Evolutionary conservation across 1,140 invertebrate genomes (phyloP).

Genomic region (Drosophila takahashii): DNA sequence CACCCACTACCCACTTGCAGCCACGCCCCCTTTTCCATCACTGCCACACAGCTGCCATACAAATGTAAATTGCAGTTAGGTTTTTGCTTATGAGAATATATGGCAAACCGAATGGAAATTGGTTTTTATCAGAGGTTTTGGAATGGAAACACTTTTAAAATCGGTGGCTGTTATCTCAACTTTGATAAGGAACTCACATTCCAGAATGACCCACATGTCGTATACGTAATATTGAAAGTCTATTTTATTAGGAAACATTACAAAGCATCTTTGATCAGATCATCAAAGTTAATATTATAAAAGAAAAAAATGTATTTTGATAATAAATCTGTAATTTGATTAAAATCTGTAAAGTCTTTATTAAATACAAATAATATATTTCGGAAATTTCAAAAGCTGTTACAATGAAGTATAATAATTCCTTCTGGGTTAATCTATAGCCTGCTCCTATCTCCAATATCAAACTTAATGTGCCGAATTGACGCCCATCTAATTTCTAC

Average conservation of each 20-base stretch:
- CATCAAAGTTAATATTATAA: too few relatives aligned
- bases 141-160: constrained; percentile 8
- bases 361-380: too few relatives aligned
- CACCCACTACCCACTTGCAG: not conserved
- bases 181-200: not conserved
- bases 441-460: not conserved
- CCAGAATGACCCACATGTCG: constrained; percentile 8
- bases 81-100: constrained; percentile 45
- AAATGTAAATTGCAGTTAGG: constrained; percentile 51
- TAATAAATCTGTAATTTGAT: too few relatives aligned
- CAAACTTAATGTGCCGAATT: not conserved
- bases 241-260: too few relatives aligned
- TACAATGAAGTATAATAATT: too few relatives aligned
- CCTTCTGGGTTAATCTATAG: not conserved
- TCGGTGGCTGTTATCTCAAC: constrained; percentile 5
- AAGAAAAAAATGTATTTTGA: too few relatives aligned
- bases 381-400: too few relatives aligned
- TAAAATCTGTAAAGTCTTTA: too few relatives aligned
- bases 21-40: not conserved
- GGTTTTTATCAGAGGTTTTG: constrained; percentile 35
- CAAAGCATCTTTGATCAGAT: too few relatives aligned
- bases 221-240: constrained; percentile 18
- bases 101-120: constrained; percentile 47
- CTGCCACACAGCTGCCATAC: constrained; percentile 16
- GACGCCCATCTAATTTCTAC: not conserved